Base-by-base conservation (phyloP, 2,113 vertebrate genomes). In the Atrichornis clamosus region DNA sequence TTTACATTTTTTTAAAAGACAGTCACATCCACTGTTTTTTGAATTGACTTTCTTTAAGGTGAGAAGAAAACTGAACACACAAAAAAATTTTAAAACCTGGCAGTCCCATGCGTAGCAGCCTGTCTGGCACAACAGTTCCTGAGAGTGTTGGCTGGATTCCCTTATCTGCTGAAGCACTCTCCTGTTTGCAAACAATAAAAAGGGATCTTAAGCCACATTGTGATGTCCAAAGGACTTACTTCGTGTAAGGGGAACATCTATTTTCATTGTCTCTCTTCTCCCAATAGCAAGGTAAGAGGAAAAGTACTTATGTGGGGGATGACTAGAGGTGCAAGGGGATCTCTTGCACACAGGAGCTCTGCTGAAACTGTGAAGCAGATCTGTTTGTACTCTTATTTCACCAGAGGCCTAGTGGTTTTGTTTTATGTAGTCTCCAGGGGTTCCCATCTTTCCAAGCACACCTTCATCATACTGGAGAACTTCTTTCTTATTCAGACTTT, bases 171-270 rank as follows among this genome's bases (percentile, higher is more conserved):
- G 33, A 72, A 90, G 35, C 33, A 22, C n/a, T 37, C 47, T 46
- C 7, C 50, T n/a, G 26, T 14, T 26, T 18, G 27, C 32, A 76
- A 81, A 39, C n/a, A 76, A 23, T 49, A n/a, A 27, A 60, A 91
- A 83, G 8, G 15, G 2, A 44, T 42, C 35, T 78, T 39, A 64
- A 41, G 3, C 27, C 53, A 88, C 44, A 39, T 15, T 47, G 28
- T 46, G 14, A 35, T 62, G 64, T 41, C 46, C 19, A 15, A 39
- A 70, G 33, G 22, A 75, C 26, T 79, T 70, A 12, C 17, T 7
- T 49, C 14, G 3, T 33, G 7, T 30, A 50, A 64, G 16, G 20
- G 11, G 5, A 90, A 50, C 2, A 1, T 65, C 22, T 2, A 1
- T 28, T 55, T 56, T 64, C 39, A 55, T 5, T 3, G 2, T 33